Evolutionary conservation across 2,888 invertebrate genomes (phyloP).

Genomic region (Eilema griseolum): DNA sequence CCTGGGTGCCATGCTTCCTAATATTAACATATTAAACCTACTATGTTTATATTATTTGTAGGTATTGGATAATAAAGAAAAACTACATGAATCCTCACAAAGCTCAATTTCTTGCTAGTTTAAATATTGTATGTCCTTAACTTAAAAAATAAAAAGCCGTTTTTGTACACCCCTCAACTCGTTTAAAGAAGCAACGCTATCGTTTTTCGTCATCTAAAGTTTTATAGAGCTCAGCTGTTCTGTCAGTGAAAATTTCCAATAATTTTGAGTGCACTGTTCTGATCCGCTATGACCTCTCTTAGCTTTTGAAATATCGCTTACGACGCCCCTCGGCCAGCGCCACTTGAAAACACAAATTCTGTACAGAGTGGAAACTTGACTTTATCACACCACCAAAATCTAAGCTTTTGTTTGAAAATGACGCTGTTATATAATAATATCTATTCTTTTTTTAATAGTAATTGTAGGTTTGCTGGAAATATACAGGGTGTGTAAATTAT

Average conservation of each 20-base stretch:
- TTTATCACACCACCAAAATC: conserved; percentile 39
- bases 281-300: conserved; percentile 58
- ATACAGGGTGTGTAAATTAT: too few species aligned
- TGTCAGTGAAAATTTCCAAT: conserved; percentile 64
- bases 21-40: too few species aligned
- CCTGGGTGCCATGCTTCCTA: too few species aligned
- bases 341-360: conserved; percentile 69
- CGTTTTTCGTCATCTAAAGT: conserved; percentile 36
- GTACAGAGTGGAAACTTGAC: conserved; percentile 51
- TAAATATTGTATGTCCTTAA: background rate
- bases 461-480: too few species aligned
- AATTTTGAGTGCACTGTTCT: conserved; percentile 65
- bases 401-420: conserved; percentile 20
- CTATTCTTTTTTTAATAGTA: background rate
- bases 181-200: conserved; percentile 25
- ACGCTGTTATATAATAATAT: background rate
- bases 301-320: conserved; percentile 76
- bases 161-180: conserved; percentile 20
- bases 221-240: conserved; percentile 51
- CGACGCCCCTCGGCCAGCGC: conserved; percentile 55
- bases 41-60: too few species aligned
- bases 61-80: too few species aligned
- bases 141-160: background rate
- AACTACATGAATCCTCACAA: too few species aligned
- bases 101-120: too few species aligned